These are phyloP conservation scores for Mirza zaza DNA, from an alignment of 2,113 vertebrate species.

Conservation along the genomic window DNA sequence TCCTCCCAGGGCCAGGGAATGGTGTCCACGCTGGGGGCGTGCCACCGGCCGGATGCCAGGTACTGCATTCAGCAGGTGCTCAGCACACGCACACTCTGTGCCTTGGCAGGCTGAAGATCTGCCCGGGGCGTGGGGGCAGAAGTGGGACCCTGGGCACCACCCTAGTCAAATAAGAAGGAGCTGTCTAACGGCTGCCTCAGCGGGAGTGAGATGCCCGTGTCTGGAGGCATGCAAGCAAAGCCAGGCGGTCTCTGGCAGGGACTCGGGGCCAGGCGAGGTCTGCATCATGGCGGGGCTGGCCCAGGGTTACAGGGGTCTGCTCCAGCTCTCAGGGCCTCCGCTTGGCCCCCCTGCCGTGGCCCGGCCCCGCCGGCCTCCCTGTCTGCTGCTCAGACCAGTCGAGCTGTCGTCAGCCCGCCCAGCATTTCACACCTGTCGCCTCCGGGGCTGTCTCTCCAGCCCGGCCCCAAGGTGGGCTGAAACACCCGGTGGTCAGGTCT, in stretches of 20 bases:
- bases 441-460: background rate
- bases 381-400: accelerated
- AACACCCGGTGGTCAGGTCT: background rate
- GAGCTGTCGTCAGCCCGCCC: background rate
- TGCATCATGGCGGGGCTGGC: too few relatives aligned
- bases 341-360: accelerated
- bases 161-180: accelerated
- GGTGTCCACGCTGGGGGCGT: accelerated
- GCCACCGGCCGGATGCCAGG: accelerated
- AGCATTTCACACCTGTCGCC: too few relatives aligned
- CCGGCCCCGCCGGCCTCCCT: accelerated
- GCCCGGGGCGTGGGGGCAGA: background rate
- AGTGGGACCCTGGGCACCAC: background rate
- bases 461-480: background rate
- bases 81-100: accelerated
- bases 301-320: too few relatives aligned
- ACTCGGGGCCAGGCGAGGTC: background rate
- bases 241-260: background rate
- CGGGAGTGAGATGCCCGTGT: background rate
- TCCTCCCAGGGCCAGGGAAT: background rate
- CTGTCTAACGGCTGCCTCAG: accelerated
- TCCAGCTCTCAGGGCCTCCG: too few relatives aligned
- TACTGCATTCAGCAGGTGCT: background rate
- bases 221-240: background rate
- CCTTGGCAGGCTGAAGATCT: background rate